Percentiles rank a stretch among this genome's conserved stretches.
These are phyloP conservation scores for Nestor notabilis DNA, from an alignment of 2,113 vertebrate species.

Conservation along the genomic window DNA sequence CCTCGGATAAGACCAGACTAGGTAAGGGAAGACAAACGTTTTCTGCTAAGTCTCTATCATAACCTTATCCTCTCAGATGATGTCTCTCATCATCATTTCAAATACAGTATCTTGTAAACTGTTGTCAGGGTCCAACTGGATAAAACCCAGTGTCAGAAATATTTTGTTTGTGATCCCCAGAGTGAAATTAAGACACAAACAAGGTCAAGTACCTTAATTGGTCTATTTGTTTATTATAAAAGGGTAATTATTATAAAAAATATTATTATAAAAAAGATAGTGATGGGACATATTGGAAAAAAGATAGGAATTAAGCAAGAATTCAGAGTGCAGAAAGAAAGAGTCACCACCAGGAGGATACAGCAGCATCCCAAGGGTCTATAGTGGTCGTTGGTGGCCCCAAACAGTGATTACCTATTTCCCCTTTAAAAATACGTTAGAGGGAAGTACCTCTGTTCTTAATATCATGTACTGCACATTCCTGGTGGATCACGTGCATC, in stretches of 20 bases:
- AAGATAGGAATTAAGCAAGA: background rate
- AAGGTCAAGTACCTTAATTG: accelerated
- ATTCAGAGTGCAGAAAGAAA: background rate
- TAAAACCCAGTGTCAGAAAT: background rate
- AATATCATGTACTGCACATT: background rate
- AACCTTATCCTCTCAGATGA: background rate
- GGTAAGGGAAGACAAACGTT: background rate
- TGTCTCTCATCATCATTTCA: background rate
- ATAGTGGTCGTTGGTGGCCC: background rate
- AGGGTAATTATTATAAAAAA: background rate
- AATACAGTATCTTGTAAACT: background rate
- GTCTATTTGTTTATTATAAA: background rate
- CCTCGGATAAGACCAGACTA: background rate
- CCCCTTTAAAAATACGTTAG: background rate
- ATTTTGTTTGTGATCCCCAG: background rate
- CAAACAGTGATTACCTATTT: background rate
- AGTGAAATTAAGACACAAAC: background rate
- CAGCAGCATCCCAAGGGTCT: background rate
- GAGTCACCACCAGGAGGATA: background rate
- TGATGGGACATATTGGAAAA: background rate
- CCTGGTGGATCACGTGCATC: background rate
- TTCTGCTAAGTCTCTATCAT: background rate
- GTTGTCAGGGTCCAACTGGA: background rate
- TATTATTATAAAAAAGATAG: background rate
- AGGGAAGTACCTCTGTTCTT: background rate